Conservation (phyloP, 2,113 vertebrate species). For the Crotalus helleri region DNA sequence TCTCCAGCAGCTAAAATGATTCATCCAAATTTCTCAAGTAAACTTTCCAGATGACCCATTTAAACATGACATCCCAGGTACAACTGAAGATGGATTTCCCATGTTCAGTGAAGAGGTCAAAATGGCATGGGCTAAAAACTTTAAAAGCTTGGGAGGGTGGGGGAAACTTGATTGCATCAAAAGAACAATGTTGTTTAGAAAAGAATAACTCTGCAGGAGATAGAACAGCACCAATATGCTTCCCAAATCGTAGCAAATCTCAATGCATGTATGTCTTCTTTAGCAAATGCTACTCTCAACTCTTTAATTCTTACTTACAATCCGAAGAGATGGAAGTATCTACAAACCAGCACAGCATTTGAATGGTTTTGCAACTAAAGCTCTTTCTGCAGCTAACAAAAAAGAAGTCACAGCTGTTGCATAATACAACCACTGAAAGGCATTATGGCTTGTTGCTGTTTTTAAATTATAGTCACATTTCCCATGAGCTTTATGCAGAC, state of each 20-base stretch:
- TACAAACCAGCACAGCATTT: not conserved
- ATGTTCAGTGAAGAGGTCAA: not conserved
- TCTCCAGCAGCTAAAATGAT: not conserved
- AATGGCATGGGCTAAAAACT: not conserved
- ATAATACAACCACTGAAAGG: not conserved
- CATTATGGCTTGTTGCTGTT: not conserved
- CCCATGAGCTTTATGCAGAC: not conserved
- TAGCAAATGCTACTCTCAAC: not conserved
- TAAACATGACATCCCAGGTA: not conserved
- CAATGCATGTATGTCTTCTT: not conserved
- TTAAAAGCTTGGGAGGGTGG: not conserved
- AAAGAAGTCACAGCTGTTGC: not conserved
- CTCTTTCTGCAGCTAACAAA: not conserved
- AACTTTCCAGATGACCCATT: not conserved
- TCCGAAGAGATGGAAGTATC: not conserved
- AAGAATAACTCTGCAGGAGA: not conserved
- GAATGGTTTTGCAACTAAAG: not conserved
- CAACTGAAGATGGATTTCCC: too few relatives aligned
- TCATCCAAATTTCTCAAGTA: not conserved
- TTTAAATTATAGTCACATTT: not conserved
- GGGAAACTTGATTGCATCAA: not conserved
- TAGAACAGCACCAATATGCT: not conserved
- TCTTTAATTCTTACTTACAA: not conserved
- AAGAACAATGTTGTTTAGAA: not conserved
- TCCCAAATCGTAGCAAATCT: not conserved